A percentile compares a stretch with the other conserved stretches of the same genome.
phyloP scores from a whole-genome alignment of 1,140 invertebrate species.

The Neomicropteryx cornuta region DNA sequence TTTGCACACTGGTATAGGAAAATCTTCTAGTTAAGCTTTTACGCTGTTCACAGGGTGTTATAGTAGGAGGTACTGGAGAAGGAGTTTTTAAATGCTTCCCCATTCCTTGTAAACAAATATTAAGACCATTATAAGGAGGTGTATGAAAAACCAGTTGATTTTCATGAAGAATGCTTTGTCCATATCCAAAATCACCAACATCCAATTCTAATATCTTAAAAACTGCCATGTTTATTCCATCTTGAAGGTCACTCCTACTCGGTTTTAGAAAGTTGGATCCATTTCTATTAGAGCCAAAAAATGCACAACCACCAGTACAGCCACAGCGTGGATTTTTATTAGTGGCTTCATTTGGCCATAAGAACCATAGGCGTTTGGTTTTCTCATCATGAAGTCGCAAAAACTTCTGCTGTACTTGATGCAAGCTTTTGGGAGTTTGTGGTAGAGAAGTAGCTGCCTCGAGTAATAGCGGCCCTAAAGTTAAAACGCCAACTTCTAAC shows the following conservation, averaged over 20 bases:
- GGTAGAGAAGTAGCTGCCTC: constrained; percentile 81
- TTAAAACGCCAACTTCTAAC: constrained; percentile 87
- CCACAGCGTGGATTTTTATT: constrained; percentile 66
- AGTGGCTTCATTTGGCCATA: constrained; percentile 67
- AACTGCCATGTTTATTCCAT: constrained; percentile 69
- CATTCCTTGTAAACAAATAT: constrained; percentile 65
- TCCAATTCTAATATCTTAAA: constrained; percentile 38
- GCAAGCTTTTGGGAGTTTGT: constrained; percentile 60
- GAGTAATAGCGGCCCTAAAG: constrained; percentile 81
- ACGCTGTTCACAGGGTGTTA: constrained; percentile 30
- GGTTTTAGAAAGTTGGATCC: constrained; percentile 82
- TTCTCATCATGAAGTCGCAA: constrained; percentile 80
- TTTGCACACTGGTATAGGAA: constrained; percentile 47
- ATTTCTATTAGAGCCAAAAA: constrained; percentile 86
- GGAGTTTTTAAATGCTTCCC: constrained; percentile 30
- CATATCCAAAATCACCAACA: constrained; percentile 66
- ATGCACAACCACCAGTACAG: constrained; percentile 87
- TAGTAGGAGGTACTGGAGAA: constrained; percentile 29
- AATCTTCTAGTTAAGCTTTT: constrained; percentile 45
- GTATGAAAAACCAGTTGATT: constrained; percentile 85
- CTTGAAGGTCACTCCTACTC: constrained; percentile 61
- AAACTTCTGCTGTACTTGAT: constrained; percentile 75
- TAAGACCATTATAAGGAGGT: constrained; percentile 69
- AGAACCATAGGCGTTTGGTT: constrained; percentile 85
- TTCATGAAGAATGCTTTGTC: constrained; percentile 84